Conservation (phyloP, 2,888 invertebrate genomes). For the Lymantria dispar region DNA sequence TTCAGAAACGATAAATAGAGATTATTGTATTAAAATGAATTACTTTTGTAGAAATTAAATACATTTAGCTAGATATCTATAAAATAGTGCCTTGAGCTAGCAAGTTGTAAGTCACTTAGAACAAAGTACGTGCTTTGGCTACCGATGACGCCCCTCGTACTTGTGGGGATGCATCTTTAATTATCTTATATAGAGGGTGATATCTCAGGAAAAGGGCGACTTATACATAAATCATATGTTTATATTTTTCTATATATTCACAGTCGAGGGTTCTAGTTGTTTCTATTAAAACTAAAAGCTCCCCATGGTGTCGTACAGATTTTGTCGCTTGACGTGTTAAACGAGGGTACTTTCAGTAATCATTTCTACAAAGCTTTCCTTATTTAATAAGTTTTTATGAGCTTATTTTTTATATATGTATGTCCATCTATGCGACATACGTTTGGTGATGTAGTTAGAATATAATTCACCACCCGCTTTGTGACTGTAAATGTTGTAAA, state of each 20-base stretch:
- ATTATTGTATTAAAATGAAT: too few relatives aligned
- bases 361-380: neutral
- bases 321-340: too few relatives aligned
- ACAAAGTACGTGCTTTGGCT: constrained; percentile 12
- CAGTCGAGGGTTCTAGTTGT: neutral
- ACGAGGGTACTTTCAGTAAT: neutral
- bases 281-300: neutral
- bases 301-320: neutral
- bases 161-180: constrained; percentile 14
- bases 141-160: constrained; percentile 1
- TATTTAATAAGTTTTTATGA: too few relatives aligned
- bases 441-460: too few relatives aligned
- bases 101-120: neutral
- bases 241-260: neutral
- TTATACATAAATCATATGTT: neutral
- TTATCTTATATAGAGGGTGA: constrained; percentile 1
- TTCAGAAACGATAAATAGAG: too few relatives aligned
- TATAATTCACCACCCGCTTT: too few relatives aligned
- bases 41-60: too few relatives aligned
- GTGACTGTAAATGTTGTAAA: too few relatives aligned
- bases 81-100: too few relatives aligned
- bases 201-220: neutral
- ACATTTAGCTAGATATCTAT: too few relatives aligned
- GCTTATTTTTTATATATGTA: too few relatives aligned
- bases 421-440: too few relatives aligned